These are phyloP conservation scores for Axis porcinus DNA, from an alignment of 2,113 vertebrate species.

Conservation along the genomic window DNA sequence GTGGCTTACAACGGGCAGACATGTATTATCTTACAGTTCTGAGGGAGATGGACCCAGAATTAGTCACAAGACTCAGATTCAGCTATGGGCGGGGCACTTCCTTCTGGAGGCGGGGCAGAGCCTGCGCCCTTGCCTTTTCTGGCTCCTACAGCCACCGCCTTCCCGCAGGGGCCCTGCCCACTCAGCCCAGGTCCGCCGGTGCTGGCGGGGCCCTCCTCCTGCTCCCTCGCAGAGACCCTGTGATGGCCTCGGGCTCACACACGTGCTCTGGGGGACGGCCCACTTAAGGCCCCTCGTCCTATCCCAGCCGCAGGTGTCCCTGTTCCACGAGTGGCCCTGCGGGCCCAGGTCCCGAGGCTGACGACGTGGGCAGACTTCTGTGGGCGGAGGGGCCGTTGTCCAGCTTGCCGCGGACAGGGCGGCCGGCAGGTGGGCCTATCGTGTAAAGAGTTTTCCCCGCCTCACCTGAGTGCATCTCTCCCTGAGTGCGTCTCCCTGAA, in stretches of 20 bases:
- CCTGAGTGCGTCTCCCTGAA: too few species aligned
- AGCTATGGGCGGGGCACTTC: background rate
- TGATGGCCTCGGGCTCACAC: background rate
- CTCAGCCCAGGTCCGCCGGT: rapidly evolving
- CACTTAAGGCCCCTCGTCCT: background rate
- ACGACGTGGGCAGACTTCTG: background rate
- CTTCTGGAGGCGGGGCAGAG: background rate
- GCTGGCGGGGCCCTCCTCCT: background rate
- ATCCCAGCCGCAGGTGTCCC: background rate
- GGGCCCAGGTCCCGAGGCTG: background rate
- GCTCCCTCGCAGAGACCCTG: background rate
- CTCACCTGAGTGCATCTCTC: background rate
- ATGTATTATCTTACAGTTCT: background rate
- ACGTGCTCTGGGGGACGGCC: background rate
- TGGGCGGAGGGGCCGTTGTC: background rate
- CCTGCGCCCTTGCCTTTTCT: background rate
- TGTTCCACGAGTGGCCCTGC: background rate
- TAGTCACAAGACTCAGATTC: background rate
- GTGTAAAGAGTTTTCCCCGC: background rate
- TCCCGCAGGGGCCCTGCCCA: rapidly evolving
- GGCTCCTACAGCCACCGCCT: background rate
- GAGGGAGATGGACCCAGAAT: background rate
- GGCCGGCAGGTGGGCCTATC: background rate
- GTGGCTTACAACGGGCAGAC: background rate
- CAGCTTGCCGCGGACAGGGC: background rate